Evolutionary conservation across 2,797 vertebrate species (phyloP).

Genomic region (Rhabdophis nuchalis): DNA sequence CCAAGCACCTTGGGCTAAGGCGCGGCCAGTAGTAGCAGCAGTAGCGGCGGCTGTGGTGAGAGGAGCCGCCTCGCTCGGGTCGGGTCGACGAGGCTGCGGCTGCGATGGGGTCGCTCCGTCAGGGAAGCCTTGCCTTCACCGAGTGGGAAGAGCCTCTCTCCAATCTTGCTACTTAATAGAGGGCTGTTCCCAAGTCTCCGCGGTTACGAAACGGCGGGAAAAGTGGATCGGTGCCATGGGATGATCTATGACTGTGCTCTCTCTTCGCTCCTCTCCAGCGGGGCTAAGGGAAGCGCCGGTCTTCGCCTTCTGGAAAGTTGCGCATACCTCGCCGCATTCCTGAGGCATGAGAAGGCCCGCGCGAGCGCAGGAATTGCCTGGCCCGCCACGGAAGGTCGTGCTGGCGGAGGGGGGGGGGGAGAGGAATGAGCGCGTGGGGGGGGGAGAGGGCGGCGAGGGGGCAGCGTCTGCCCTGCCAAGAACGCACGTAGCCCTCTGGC

Average conservation of each 20-base stretch:
- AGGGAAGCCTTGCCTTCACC: conserved; percentile 75
- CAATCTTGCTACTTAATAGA: conserved; percentile 90
- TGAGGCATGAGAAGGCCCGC: conserved; percentile 74
- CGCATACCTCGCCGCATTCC: conserved; percentile 88
- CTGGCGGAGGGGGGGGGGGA: neutral
- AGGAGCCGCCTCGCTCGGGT: conserved; percentile 29
- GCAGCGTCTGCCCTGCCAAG: conserved; percentile 35
- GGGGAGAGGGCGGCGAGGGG: conserved; percentile 10
- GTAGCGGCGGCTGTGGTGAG: conserved; percentile 31
- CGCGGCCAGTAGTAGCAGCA: neutral
- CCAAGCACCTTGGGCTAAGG: conserved; percentile 50
- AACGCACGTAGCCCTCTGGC: neutral
- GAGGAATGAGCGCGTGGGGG: neutral
- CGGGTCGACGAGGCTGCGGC: conserved; percentile 7
- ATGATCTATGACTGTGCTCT: conserved; percentile 74
- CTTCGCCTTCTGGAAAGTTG: conserved; percentile 82
- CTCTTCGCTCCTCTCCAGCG: conserved; percentile 67
- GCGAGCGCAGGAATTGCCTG: conserved; percentile 60
- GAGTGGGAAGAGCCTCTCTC: conserved; percentile 84
- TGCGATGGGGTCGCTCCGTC: conserved; percentile 76
- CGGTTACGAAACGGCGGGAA: conserved; percentile 82
- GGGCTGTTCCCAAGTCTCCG: conserved; percentile 87
- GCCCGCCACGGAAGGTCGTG: conserved; percentile 31
- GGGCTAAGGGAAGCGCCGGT: conserved; percentile 43
- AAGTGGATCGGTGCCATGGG: conserved; percentile 77